These are phyloP conservation scores for Aricia agestis DNA, from an alignment of 1,140 invertebrate species.

Conservation along the genomic window DNA sequence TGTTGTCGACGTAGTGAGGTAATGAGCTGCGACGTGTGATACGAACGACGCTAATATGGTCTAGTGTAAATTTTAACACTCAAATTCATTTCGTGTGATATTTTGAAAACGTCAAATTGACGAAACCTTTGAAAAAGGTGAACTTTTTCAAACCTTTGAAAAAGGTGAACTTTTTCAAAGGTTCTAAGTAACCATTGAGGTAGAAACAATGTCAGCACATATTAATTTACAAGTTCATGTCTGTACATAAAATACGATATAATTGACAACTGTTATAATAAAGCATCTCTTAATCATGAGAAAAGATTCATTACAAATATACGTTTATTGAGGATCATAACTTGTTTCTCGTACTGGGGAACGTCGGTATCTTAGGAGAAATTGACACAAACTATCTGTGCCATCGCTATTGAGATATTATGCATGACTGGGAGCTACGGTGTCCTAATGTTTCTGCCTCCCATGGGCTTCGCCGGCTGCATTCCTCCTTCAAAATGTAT, in stretches of 20 bases:
- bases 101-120: conserved; percentile 10
- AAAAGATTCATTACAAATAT: too few relatives aligned
- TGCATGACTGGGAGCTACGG: neutral
- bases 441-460: neutral
- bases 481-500: neutral
- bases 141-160: too few relatives aligned
- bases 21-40: conserved; percentile 33
- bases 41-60: conserved; percentile 6
- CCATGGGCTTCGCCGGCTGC: neutral
- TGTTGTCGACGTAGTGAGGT: conserved; percentile 31
- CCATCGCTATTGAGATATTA: neutral
- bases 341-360: neutral
- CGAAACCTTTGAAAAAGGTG: too few relatives aligned
- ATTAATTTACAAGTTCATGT: neutral
- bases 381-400: neutral
- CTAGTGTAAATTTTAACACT: conserved; percentile 28
- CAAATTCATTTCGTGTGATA: conserved; percentile 12
- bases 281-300: too few relatives aligned
- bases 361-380: neutral
- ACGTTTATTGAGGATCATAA: neutral
- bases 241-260: neutral
- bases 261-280: too few relatives aligned
- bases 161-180: too few relatives aligned
- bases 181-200: neutral
- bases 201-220: neutral